Conservation (phyloP, 2,113 vertebrate genomes). For the Oceanodroma tethys region DNA sequence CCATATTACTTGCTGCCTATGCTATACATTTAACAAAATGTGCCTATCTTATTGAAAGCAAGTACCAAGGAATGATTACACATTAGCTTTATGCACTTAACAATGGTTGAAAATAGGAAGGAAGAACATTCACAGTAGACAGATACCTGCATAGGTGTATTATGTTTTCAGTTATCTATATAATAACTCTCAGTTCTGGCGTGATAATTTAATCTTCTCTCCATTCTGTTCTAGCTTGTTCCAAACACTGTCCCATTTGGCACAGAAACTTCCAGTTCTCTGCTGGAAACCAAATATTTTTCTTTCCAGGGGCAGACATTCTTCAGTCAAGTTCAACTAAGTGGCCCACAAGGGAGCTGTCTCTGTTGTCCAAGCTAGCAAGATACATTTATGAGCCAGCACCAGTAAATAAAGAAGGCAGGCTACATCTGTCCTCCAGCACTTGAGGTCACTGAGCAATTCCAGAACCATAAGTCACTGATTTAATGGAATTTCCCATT, state of each 20-base stretch:
- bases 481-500: conserved; percentile 34
- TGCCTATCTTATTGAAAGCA: neutral
- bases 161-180: neutral
- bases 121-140: neutral
- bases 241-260: conserved; percentile 37
- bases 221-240: neutral
- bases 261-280: conserved; percentile 22
- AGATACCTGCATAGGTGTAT: neutral
- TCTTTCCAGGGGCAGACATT: conserved; percentile 51
- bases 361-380: conserved; percentile 43
- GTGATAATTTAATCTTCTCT: conserved; percentile 10
- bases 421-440: conserved; percentile 36
- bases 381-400: conserved; percentile 43
- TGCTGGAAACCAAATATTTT: conserved; percentile 63
- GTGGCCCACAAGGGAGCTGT: conserved; percentile 10
- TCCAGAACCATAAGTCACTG: neutral
- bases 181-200: neutral
- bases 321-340: conserved; percentile 51
- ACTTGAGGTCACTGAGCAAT: conserved; percentile 33
- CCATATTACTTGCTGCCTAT: neutral
- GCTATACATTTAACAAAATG: neutral
- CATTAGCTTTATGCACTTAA: neutral
- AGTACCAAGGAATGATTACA: neutral
- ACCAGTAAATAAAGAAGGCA: conserved; percentile 56
- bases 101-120: neutral